These are phyloP conservation scores for Mormyrus iriodes DNA, from an alignment of 2,113 vertebrate species.

Conservation along the genomic window DNA sequence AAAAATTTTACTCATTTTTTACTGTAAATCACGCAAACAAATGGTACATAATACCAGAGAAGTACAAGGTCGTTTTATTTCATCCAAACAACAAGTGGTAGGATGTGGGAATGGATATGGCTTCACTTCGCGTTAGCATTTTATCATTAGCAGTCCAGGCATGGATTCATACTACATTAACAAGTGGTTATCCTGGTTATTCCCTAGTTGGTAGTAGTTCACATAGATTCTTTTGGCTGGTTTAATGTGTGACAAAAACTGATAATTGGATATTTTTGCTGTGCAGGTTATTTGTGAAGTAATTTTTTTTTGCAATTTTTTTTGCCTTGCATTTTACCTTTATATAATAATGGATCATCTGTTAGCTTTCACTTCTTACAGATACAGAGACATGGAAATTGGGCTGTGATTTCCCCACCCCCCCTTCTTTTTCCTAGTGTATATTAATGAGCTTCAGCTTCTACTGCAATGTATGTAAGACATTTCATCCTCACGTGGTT, in stretches of 20 bases:
- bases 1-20: neutral
- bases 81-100: neutral
- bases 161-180: neutral
- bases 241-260: neutral
- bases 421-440: neutral
- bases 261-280: neutral
- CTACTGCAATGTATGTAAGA: neutral
- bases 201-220: neutral
- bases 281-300: neutral
- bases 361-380: neutral
- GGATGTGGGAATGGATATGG: neutral
- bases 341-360: neutral
- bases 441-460: neutral
- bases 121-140: neutral
- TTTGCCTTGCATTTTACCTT: neutral
- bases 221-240: neutral
- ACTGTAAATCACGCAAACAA: neutral
- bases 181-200: neutral
- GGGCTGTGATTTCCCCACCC: neutral
- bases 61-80: neutral
- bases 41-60: neutral
- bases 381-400: neutral
- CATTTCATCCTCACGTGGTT: neutral
- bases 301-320: neutral
- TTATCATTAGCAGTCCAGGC: neutral